These are phyloP conservation scores for Phycodurus eques DNA, from an alignment of 2,113 vertebrate genomes.

Conservation along the genomic window DNA sequence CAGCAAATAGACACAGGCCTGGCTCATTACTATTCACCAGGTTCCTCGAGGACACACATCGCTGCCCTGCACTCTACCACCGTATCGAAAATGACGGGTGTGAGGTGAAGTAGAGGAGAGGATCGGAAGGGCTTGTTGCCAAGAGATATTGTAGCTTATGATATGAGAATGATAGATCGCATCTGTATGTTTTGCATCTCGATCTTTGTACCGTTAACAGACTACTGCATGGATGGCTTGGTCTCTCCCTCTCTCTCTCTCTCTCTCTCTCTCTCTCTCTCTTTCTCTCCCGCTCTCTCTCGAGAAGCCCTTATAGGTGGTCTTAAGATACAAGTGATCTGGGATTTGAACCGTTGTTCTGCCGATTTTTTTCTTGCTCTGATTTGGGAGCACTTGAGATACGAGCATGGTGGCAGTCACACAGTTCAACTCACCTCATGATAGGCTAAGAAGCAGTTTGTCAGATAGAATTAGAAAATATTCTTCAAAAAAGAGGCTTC, in stretches of 20 bases:
- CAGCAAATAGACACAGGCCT: constrained; percentile 71
- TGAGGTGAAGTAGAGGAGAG: constrained; percentile 19
- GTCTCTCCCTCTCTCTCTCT: constrained; percentile 23
- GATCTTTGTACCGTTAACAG: constrained; percentile 40
- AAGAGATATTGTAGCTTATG: constrained; percentile 28
- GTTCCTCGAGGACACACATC: constrained; percentile 70
- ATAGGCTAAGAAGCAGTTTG: too few relatives aligned
- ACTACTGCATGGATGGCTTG: constrained; percentile 44
- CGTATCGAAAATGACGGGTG: constrained; percentile 41
- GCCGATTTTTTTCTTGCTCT: too few relatives aligned
- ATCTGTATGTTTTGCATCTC: neutral
- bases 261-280: neutral
- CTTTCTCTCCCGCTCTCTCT: too few relatives aligned
- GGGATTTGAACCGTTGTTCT: too few relatives aligned
- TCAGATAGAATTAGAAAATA: too few relatives aligned
- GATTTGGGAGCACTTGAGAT: too few relatives aligned
- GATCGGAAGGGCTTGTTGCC: constrained; percentile 22
- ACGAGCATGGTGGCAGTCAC: too few relatives aligned
- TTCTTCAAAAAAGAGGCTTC: too few relatives aligned
- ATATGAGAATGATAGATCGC: constrained; percentile 41
- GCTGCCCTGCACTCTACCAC: constrained; percentile 60
- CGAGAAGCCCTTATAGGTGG: too few relatives aligned
- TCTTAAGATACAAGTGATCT: too few relatives aligned
- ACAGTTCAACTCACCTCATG: too few relatives aligned
- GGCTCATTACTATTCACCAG: constrained; percentile 80